A percentile compares a stretch with the other conserved stretches of the same genome.
Evolutionary conservation across 1,140 invertebrate species (phyloP).

Genomic region (Chironomus tepperi): DNA sequence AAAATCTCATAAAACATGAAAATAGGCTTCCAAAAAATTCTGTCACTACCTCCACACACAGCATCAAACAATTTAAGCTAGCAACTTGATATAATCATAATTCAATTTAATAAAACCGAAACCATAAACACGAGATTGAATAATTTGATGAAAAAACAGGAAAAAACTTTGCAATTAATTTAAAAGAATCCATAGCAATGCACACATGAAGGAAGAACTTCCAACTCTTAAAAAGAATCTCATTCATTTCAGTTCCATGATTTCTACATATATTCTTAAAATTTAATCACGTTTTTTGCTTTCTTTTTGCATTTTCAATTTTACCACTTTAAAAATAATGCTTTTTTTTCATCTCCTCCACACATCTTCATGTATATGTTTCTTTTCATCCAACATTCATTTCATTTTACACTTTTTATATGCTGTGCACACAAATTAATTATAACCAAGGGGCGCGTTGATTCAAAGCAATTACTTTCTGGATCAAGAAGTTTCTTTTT

Average conservation of each 20-base stretch:
- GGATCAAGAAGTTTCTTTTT: not conserved
- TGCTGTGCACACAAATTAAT: not conserved
- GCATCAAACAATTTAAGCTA: too few relatives aligned
- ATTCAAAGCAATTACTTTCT: constrained; percentile 5
- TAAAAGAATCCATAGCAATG: not conserved
- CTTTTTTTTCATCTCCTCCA: not conserved
- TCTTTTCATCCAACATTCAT: too few relatives aligned
- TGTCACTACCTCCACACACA: too few relatives aligned
- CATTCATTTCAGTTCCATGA: too few relatives aligned
- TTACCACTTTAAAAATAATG: not conserved
- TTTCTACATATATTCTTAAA: too few relatives aligned
- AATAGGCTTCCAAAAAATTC: too few relatives aligned
- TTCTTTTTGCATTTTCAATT: not conserved
- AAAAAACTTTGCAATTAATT: constrained; percentile 15
- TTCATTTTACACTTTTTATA: too few relatives aligned
- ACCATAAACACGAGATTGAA: not conserved
- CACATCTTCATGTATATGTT: not conserved
- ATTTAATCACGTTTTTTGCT: not conserved
- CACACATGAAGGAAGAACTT: not conserved
- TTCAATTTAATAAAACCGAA: too few relatives aligned
- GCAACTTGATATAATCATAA: too few relatives aligned
- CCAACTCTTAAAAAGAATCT: not conserved
- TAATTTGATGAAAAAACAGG: not conserved
- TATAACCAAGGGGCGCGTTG: not conserved
- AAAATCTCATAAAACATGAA: too few relatives aligned